Evolutionary conservation across 2,113 vertebrate species (phyloP), one percentile per base, ranked within the genome.

Genomic region (Rafetus swinhoei): DNA sequence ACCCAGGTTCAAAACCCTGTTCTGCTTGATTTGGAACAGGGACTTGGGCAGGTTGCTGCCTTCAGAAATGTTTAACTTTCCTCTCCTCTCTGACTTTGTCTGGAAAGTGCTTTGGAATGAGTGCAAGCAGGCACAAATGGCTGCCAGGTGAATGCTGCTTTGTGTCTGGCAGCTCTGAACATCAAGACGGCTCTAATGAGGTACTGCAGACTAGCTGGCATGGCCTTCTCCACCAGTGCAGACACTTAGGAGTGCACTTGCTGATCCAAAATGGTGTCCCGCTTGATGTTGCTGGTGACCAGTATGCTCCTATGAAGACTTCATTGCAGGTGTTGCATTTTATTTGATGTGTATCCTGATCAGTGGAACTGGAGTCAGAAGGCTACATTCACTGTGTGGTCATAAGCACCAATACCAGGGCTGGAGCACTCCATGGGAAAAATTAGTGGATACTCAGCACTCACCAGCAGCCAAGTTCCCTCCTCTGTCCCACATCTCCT

Each of bases 231-330:
- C 27, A 35, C 0, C 29, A 29, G 22, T 52, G 80, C 62, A 62
- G 82, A 39, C 91, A 85, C 12, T 6, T 25, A 50, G 0, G 0
- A 32, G 22, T 86, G 56, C 16, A 2, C 81, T 81, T 60, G 84
- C 52, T 5, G 60, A 88, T 3, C 53, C 56, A 88, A 87, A 89
- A 81, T 83, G 11, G 35, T 3, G n/a, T 93, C 82, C 9, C 72
- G 90, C 72, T 74, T 95, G 6, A 85, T 81, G 86, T 85, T 85
- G 77, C 92, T 80, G 57, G 82, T 92, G 93, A 88, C 93, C 88
- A 91, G 54, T 69, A 84, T 69, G 88, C 90, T 92, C 74, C 81
- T 86, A 76, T 91, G 81, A 94, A 93, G 91, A 82, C 81, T 95
- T 76, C 45, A 91, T n/a, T 22, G n/a, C 60, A 95, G 45, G 88